Evolutionary conservation across 2,113 vertebrate species (phyloP), one percentile per base, ranked within the genome.

Genomic region (Chloroceryle aenea): DNA sequence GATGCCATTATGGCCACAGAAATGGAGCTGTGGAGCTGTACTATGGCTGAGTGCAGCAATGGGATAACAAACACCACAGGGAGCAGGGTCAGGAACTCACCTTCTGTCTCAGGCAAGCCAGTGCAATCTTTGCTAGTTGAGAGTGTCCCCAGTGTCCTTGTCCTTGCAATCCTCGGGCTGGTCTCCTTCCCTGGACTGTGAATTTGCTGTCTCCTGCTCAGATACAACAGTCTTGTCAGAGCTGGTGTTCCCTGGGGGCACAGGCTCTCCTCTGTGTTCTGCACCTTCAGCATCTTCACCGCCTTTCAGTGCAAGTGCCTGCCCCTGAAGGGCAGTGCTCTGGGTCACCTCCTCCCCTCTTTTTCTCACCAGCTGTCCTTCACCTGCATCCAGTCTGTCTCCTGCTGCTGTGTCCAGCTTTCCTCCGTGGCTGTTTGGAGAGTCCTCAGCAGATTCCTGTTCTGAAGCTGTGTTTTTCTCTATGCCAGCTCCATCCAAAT

Each of bases 131-230:
- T 85, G 30, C 90, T 94, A 96, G 90, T 97, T 94, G 75, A 45
- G 61, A 58, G 40, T 13, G 40, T 85, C 77, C 36, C 77, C 86
- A 19, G 30, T 82, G 83, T 85, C 69, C 73, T 89, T 87, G 52
- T 87, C 83, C 75, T 86, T 93, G 94, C 72, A 72, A 14, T 89
- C 74, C 48, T 69, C 95, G 72, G 90, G 73, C 58, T 94, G 92
- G 47, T 91, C 89, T 68, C 81, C 82, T 52, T 87, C 89, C 66
- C 56, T 25, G 43, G 74, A 45, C 79, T 88, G 85, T 38, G 84
- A 56, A 58, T 82, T 74, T 77, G 69, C 87, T 2, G 2, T 55
- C 77, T 96, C 75, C 84, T 94, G 87, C 74, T 91, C 87, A 87
- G 68, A 56, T 59, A 53, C 67, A 85, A 76, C 68, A 86, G 69